Conservation (phyloP, 2,113 vertebrate genomes). For the Felis chaus region DNA sequence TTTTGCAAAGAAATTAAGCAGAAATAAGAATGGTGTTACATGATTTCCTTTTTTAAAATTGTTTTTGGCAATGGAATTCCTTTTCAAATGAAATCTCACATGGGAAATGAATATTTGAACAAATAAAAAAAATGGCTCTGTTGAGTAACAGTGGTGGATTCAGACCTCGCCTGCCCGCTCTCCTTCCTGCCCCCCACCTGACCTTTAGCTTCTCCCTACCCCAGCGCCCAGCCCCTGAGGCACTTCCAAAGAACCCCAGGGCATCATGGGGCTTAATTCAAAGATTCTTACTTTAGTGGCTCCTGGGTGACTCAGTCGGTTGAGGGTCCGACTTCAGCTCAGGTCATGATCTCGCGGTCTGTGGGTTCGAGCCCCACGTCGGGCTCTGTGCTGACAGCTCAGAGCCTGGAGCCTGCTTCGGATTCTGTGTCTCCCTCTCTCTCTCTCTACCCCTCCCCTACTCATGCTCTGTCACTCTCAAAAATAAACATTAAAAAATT, state of each 20-base stretch:
- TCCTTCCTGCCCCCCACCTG: neutral
- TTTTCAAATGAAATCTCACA: neutral
- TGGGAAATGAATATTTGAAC: neutral
- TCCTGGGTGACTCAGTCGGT: too few relatives aligned
- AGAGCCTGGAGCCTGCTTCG: too few relatives aligned
- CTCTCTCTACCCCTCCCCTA: too few relatives aligned
- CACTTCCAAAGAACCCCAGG: neutral
- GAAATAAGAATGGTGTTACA: neutral
- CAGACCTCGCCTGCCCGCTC: rapidly evolving
- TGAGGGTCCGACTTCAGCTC: too few relatives aligned
- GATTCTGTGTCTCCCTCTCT: too few relatives aligned
- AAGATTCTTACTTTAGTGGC: neutral
- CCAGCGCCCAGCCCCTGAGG: neutral
- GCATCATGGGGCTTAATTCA: neutral
- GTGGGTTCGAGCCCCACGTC: too few relatives aligned
- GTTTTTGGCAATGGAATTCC: neutral
- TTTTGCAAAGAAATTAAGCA: neutral
- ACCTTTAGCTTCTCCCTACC: rapidly evolving
- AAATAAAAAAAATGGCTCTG: neutral
- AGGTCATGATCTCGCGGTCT: too few relatives aligned
- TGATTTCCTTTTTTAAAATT: neutral
- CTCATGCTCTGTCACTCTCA: too few relatives aligned
- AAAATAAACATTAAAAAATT: too few relatives aligned
- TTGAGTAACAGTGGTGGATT: neutral
- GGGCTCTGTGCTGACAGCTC: too few relatives aligned